These are phyloP conservation scores for Thryonomys swinderianus DNA, from an alignment of 2,113 vertebrate species.

Conservation along the genomic window DNA sequence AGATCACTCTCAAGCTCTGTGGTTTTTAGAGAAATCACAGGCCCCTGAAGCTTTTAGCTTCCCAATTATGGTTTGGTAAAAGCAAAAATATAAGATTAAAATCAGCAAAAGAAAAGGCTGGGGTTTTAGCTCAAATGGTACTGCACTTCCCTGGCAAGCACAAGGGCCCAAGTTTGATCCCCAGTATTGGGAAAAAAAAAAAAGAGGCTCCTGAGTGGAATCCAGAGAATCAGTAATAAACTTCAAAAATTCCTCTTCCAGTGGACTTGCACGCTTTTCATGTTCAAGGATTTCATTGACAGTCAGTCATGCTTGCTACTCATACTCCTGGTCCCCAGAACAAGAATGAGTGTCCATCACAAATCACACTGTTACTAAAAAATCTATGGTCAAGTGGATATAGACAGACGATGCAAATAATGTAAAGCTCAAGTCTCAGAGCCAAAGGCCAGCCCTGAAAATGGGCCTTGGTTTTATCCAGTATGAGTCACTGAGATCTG, in stretches of 20 bases:
- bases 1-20: background rate
- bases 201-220: background rate
- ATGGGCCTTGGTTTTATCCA: background rate
- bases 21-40: background rate
- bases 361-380: constrained; percentile 7
- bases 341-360: background rate
- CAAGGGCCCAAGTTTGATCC: no score
- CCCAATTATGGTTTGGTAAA: background rate
- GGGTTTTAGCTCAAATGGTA: no score
- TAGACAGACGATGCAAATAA: background rate
- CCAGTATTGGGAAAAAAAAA: no score
- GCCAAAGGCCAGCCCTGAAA: background rate
- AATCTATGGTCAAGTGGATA: background rate
- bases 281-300: background rate
- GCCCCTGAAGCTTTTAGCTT: background rate
- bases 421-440: background rate
- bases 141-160: no score
- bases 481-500: background rate
- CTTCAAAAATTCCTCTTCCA: background rate
- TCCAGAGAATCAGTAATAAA: background rate
- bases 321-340: background rate
- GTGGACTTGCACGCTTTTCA: background rate
- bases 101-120: constrained; percentile 23
- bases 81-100: background rate
- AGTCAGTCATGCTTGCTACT: background rate